Conservation (phyloP, 2,797 vertebrate species). For the Furcifer pardalis region DNA sequence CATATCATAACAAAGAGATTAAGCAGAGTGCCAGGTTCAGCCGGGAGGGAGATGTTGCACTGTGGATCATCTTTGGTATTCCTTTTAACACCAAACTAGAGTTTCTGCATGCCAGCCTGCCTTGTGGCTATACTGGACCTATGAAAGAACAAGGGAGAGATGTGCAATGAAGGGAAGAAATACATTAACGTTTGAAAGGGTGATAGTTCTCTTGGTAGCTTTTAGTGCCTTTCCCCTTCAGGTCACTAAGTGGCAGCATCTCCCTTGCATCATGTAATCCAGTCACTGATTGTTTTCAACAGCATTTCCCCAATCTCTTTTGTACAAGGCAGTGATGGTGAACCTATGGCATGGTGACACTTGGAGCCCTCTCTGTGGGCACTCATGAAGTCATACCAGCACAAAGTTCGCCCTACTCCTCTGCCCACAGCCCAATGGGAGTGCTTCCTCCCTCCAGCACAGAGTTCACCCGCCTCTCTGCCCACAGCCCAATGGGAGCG, state of each 20-base stretch:
- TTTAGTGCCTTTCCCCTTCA: not conserved
- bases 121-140: not conserved
- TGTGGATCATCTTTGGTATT: not conserved
- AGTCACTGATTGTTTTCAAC: not conserved
- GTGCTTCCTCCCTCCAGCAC: too few relatives aligned
- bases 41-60: not conserved
- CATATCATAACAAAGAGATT: not conserved
- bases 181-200: not conserved
- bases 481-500: too few relatives aligned
- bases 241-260: not conserved
- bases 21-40: not conserved
- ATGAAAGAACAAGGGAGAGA: not conserved
- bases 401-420: too few relatives aligned
- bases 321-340: not conserved
- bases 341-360: too few relatives aligned
- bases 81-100: not conserved
- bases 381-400: too few relatives aligned
- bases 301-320: not conserved
- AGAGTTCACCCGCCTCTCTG: too few relatives aligned
- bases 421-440: too few relatives aligned
- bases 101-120: not conserved
- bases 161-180: not conserved
- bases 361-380: too few relatives aligned
- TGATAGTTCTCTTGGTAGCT: not conserved
- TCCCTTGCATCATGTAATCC: not conserved